A percentile compares a stretch with the other conserved stretches of the same genome.
These are phyloP conservation scores for Lochmaea capreae DNA, from an alignment of 2,888 invertebrate species.

Conservation along the genomic window DNA sequence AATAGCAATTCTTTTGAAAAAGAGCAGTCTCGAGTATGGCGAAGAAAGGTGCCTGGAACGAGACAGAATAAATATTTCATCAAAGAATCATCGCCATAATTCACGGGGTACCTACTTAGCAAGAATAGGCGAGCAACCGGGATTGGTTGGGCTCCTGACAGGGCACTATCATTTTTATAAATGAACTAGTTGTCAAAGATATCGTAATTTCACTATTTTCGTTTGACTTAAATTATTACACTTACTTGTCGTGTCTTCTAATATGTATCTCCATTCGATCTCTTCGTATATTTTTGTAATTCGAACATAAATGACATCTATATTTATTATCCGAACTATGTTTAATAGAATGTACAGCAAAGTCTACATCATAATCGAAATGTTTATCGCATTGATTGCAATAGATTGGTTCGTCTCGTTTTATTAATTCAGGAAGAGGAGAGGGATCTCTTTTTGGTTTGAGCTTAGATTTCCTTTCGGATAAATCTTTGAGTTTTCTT, in stretches of 20 bases:
- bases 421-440: slow-evolving; percentile 32
- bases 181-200: no score
- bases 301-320: slow-evolving; percentile 57
- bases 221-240: neutral
- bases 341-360: slow-evolving; percentile 57
- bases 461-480: neutral
- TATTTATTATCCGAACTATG: slow-evolving; percentile 57
- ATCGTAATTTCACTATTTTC: no score
- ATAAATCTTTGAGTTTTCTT: slow-evolving; percentile 4
- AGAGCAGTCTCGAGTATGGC: no score
- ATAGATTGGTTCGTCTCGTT: slow-evolving; percentile 62
- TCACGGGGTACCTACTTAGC: no score
- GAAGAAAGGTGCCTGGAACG: no score
- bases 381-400: slow-evolving; percentile 69
- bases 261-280: slow-evolving; percentile 56
- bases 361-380: slow-evolving; percentile 63
- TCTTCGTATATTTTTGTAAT: slow-evolving; percentile 49
- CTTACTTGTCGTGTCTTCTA: slow-evolving; percentile 45
- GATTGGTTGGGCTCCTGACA: no score
- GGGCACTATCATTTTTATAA: no score
- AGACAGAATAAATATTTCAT: no score
- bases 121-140: no score
- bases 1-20: no score
- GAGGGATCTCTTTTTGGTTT: slow-evolving; percentile 8
- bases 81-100: no score